A percentile compares a stretch with the other conserved stretches of the same genome.
Conservation (phyloP, 2,888 invertebrate genomes). For the Dolomedes plantarius region DNA sequence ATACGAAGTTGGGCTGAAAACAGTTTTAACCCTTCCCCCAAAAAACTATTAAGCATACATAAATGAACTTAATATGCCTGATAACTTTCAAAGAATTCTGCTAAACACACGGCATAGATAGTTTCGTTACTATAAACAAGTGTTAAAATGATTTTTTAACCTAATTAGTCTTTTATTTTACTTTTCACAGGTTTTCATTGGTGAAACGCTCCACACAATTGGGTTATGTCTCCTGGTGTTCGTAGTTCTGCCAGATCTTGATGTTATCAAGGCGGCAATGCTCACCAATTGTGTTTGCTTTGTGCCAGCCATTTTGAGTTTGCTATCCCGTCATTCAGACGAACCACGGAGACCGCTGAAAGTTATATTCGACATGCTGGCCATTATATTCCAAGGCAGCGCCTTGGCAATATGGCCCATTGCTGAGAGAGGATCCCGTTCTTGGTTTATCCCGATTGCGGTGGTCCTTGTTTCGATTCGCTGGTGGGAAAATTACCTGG, state of each 20-base stretch:
- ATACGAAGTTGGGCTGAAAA: too few relatives aligned
- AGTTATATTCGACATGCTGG: constrained; percentile 80
- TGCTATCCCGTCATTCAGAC: constrained; percentile 77
- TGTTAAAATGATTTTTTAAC: too few relatives aligned
- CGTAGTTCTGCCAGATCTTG: constrained; percentile 78
- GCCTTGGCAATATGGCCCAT: constrained; percentile 85
- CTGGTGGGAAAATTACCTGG: constrained; percentile 99
- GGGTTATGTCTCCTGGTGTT: constrained; percentile 79
- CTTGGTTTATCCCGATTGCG: constrained; percentile 91
- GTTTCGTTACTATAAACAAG: too few relatives aligned
- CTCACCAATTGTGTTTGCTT: constrained; percentile 79
- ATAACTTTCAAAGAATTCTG: too few relatives aligned
- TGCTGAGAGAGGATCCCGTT: constrained; percentile 74
- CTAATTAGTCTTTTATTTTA: too few relatives aligned
- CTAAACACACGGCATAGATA: too few relatives aligned
- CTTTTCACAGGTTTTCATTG: constrained; percentile 74
- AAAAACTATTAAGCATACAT: too few relatives aligned
- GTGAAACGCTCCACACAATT: constrained; percentile 78
- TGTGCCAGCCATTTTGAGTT: constrained; percentile 77
- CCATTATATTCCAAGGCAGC: constrained; percentile 82
- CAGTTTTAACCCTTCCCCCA: too few relatives aligned
- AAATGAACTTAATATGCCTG: too few relatives aligned
- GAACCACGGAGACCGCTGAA: constrained; percentile 77
- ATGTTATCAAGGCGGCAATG: constrained; percentile 78
- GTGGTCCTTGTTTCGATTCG: constrained; percentile 91